Evolutionary conservation across 2,888 invertebrate genomes (phyloP), one percentile per base, ranked within the genome.

Genomic region (Eristalis pertinax): DNA sequence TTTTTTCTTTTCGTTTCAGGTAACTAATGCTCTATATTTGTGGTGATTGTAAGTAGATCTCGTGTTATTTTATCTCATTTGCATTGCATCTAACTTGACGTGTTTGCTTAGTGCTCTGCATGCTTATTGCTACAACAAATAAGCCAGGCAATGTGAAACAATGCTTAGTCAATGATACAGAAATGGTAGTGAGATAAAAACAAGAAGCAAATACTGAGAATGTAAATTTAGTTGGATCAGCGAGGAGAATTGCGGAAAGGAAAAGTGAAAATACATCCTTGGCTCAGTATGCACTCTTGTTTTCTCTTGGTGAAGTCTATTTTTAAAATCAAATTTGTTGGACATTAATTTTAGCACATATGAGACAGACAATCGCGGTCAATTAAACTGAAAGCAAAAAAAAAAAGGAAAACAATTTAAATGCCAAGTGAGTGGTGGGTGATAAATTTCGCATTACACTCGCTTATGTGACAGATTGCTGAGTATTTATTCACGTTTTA

Each of bases 231-330:
- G 50, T 50, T 50, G 0, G 50, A 19, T 19, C 50, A 19, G 7
- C 19, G n/a, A 0, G 8, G 19, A n/a, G 50, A 50, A 50, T 64
- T 43, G 62, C 1, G 41, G 4, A 29, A 35, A 50, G 50, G 65
- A 69, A 62, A 32, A 38, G 64, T 10, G 19, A 38, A 10, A 35
- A 15, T n/a, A 8, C 64, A 77, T 85, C 82, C 85, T 85, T 85
- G 85, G 50, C 68, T 85, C 26, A 41, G 41, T 60, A 74, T 86
- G 78, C 82, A 86, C 65, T 82, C 64, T 68, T 73, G 26, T 65
- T 60, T 32, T 29, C 70, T 38, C 19, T 65, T 11, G 32, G 15
- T 41, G 41, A 35, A 8, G 43, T 43, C 43, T 78, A 74, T 86
- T 82, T 82, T 26, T 73, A 43, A 81, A 76, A 69, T 56, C 56